phyloP scores from a whole-genome alignment of 2,888 invertebrate genomes.

The Pseudococcus viburni region DNA sequence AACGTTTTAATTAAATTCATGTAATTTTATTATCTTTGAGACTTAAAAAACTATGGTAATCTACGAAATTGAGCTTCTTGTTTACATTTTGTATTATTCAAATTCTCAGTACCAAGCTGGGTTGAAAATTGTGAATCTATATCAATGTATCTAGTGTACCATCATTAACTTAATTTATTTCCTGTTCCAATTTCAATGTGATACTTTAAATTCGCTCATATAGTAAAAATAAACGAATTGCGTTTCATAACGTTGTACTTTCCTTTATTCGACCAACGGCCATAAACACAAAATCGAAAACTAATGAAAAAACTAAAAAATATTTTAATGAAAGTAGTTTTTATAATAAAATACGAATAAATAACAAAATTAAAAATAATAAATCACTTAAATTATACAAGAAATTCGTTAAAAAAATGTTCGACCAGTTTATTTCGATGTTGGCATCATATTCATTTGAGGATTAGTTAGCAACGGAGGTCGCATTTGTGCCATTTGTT shows the following conservation, averaged over 20 bases:
- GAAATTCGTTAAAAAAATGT: background rate
- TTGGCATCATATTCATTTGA: constrained; percentile 53
- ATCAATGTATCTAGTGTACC: background rate
- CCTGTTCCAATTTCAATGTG: background rate
- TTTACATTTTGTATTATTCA: background rate
- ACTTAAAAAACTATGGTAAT: background rate
- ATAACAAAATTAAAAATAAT: background rate
- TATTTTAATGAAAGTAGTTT: background rate
- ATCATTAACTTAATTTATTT: background rate
- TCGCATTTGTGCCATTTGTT: constrained; percentile 47
- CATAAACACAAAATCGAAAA: background rate
- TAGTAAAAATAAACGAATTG: background rate
- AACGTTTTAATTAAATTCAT: constrained; percentile 10
- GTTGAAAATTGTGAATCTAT: background rate
- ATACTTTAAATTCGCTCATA: background rate
- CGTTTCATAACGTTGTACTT: background rate
- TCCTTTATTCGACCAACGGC: background rate
- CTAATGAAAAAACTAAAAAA: background rate
- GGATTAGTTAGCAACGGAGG: constrained; percentile 44
- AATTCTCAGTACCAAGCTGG: background rate
- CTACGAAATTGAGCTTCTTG: background rate
- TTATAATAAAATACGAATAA: background rate
- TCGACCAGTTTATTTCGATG: background rate
- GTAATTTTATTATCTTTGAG: background rate
- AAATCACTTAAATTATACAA: constrained; percentile 16